Base-by-base conservation (phyloP, 2,113 vertebrate genomes). In the Aptenodytes patagonicus region DNA sequence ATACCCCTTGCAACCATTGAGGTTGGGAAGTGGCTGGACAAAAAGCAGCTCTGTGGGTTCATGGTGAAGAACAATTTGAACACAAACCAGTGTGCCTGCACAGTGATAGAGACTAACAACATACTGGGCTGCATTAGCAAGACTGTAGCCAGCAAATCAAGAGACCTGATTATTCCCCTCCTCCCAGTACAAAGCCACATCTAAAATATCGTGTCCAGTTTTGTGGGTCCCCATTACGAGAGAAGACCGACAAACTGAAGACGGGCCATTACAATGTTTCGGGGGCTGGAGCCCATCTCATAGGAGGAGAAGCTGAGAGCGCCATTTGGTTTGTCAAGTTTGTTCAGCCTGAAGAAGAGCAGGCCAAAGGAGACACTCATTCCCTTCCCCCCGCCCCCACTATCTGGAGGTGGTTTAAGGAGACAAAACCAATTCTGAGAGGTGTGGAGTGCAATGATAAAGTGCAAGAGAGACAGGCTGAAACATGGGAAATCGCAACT, bases 51-150 rank as follows among this genome's bases (percentile, higher is more conserved):
- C 51, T 24, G 9, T 16, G 24, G 12, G 8, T 12, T 76, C 57
- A 38, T 6, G 3, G 31, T 9, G 9, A 64, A 66, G 18, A 83
- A 29, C 28, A 31, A 36, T 11, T 2, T 51, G 22, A 83, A 73
- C 36, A 54, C 25, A 82, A 92, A 82, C 7, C 46, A 66, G 7
- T 2, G 2, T 51, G 32, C 6, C 40, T 1, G 0, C 28, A 47
- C 9, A 55, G 21, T 0, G 0, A 6, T n/a, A 70, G 65, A 78
- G 15, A 38, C 40, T 65, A 60, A 46, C 0, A 2, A 52, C 14
- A 28, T 7, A 25, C 10, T 31, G 17, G 31, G 12, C 15, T 78
- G 25, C 38, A 64, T 32, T 29, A 88, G 29, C 42, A 68, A 60
- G 40, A 55, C 32, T 32, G 12, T 1, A 71, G 32, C 11, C 61